A percentile compares a stretch with the other conserved stretches of the same genome.
These are phyloP conservation scores for Halcyon chelicuti DNA, from an alignment of 2,797 vertebrate species.

Conservation along the genomic window DNA sequence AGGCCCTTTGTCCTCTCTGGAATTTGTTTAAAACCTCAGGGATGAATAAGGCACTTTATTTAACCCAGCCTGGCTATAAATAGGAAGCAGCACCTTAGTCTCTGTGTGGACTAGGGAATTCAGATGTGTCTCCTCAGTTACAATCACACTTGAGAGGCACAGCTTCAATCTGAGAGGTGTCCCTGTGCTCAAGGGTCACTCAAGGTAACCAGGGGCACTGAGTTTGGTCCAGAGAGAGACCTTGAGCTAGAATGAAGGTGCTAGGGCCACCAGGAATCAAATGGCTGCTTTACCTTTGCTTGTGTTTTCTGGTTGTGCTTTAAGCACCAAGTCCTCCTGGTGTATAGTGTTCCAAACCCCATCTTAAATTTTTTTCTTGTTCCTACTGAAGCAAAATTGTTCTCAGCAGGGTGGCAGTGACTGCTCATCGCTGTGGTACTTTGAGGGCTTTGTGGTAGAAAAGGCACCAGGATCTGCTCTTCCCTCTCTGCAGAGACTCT, in stretches of 20 bases:
- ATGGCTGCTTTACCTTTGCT: background rate
- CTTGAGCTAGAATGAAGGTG: background rate
- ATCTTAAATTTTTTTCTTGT: background rate
- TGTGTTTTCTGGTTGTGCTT: background rate
- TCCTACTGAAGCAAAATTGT: background rate
- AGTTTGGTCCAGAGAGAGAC: background rate
- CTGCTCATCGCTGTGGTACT: background rate
- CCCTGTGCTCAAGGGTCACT: background rate
- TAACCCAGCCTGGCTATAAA: slow-evolving; percentile 58
- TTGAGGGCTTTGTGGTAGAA: background rate
- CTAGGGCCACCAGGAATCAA: background rate
- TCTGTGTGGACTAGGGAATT: background rate
- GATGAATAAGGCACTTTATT: slow-evolving; percentile 56
- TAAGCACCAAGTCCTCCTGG: background rate
- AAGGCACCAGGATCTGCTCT: background rate
- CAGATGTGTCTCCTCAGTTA: background rate
- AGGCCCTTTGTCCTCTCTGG: slow-evolving; percentile 58
- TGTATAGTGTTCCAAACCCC: background rate
- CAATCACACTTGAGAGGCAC: background rate
- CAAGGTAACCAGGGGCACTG: background rate
- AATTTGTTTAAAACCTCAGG: slow-evolving; percentile 50
- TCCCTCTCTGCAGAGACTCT: background rate
- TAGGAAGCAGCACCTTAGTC: slow-evolving; percentile 40
- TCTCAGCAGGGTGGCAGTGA: background rate
- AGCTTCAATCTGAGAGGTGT: background rate